phyloP scores from a whole-genome alignment of 2,113 vertebrate species.

The Eclectus roratus region DNA sequence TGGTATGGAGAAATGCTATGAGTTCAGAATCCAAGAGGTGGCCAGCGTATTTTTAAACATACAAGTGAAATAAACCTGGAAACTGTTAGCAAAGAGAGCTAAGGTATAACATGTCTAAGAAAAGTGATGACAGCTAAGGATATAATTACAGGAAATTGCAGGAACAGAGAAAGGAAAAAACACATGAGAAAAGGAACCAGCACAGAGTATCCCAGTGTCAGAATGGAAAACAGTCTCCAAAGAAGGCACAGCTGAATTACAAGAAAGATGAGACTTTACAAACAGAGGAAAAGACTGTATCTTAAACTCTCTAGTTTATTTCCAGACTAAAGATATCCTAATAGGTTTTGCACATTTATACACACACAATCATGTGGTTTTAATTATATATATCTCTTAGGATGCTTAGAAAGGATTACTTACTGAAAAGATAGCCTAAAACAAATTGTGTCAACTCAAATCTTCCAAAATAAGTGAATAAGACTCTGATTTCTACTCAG shows the following conservation, averaged over 20 bases:
- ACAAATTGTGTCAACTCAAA: neutral
- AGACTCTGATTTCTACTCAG: neutral
- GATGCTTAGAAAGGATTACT: neutral
- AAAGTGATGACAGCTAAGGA: neutral
- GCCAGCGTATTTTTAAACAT: neutral
- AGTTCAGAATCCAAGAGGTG: neutral
- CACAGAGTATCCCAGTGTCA: neutral
- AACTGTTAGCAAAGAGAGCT: neutral
- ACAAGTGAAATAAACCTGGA: neutral
- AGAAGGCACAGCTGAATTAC: neutral
- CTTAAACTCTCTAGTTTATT: neutral
- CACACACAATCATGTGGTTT: neutral
- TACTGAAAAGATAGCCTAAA: neutral
- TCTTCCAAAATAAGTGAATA: neutral
- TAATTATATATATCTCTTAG: neutral
- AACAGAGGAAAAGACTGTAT: neutral
- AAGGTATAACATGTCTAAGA: neutral
- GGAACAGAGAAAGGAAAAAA: neutral
- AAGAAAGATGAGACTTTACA: neutral
- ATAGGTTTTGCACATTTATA: neutral
- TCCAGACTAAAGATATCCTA: neutral
- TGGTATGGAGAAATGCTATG: neutral
- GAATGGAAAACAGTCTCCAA: neutral
- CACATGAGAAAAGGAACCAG: neutral
- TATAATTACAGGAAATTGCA: neutral